Conservation (phyloP, 2,113 vertebrate species). For the Esox niger region DNA sequence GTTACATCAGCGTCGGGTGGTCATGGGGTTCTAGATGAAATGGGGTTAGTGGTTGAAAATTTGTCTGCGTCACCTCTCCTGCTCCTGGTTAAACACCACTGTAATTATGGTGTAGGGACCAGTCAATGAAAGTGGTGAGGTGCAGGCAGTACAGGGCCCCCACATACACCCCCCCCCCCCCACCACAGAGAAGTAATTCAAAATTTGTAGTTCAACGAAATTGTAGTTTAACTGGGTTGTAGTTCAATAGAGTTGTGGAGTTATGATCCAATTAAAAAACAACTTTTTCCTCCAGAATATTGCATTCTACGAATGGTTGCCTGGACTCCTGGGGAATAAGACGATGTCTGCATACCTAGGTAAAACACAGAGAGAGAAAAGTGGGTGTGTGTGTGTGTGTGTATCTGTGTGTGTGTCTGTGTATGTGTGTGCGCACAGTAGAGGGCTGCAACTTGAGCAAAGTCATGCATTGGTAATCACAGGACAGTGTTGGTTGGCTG, state of each 20-base stretch:
- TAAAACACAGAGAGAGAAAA: constrained; percentile 53
- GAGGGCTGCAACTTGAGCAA: constrained; percentile 27
- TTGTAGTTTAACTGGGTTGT: no score
- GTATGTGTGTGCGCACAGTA: not conserved
- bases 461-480: constrained; percentile 60
- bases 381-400: constrained; percentile 29
- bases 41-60: constrained; percentile 18
- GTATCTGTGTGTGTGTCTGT: constrained; percentile 34
- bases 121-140: no score
- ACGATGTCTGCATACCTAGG: constrained; percentile 74
- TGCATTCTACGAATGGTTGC: constrained; percentile 89
- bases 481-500: constrained; percentile 51
- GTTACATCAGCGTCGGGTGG: constrained; percentile 44
- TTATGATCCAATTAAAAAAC: no score
- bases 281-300: constrained; percentile 73
- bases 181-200: no score
- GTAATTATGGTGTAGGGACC: not conserved
- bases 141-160: no score
- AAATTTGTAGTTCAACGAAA: no score
- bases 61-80: constrained; percentile 28
- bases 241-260: no score
- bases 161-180: no score
- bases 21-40: constrained; percentile 34
- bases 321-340: constrained; percentile 62
- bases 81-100: constrained; percentile 10